Conservation (phyloP, 2,113 vertebrate genomes). For the Corvus cornix region DNA sequence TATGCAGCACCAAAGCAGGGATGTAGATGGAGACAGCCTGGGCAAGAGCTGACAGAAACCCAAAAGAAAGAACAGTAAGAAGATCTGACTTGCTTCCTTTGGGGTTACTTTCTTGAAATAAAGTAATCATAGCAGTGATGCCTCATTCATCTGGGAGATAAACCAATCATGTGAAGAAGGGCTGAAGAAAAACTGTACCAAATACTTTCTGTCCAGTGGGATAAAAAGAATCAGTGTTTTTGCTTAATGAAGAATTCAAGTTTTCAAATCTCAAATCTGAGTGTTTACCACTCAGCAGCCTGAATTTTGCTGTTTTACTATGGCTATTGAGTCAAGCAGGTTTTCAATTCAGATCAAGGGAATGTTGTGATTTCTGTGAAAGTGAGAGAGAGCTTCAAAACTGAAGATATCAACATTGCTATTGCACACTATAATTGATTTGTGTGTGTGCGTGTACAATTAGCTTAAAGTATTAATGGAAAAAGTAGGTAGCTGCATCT, state of each 20-base stretch:
- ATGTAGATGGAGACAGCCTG: not conserved
- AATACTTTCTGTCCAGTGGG: not conserved
- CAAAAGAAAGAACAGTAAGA: not conserved
- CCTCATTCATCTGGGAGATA: not conserved
- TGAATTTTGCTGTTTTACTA: not conserved
- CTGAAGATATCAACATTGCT: not conserved
- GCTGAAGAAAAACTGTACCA: not conserved
- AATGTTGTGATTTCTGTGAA: not conserved
- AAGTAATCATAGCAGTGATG: not conserved
- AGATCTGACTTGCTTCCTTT: not conserved
- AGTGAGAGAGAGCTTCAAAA: not conserved
- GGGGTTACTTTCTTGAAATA: not conserved
- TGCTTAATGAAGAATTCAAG: constrained; percentile 3
- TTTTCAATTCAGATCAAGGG: not conserved
- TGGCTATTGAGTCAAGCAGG: not conserved
- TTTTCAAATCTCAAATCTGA: not conserved
- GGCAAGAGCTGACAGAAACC: not conserved
- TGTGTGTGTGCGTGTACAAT: constrained; percentile 22
- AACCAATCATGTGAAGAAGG: not conserved
- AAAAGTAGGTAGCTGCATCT: constrained; percentile 69
- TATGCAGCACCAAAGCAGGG: not conserved
- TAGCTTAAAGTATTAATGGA: constrained; percentile 74
- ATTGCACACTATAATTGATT: not conserved
- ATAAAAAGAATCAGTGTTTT: not conserved
- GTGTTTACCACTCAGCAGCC: not conserved